Conservation (phyloP, 2,888 invertebrate species). For the Amblyjoppa proteus region DNA sequence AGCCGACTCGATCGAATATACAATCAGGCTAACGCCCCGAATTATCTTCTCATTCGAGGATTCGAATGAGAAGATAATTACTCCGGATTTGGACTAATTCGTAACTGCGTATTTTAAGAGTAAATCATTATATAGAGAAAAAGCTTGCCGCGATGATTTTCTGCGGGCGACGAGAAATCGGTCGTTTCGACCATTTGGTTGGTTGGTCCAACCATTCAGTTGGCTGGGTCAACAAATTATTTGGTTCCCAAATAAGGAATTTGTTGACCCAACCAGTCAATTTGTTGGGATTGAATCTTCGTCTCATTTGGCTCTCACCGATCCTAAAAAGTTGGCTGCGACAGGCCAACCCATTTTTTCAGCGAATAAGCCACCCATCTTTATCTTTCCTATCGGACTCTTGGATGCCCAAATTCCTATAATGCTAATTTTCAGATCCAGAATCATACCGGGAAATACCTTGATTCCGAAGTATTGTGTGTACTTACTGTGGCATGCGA, state of each 20-base stretch:
- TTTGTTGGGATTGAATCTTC: too few relatives aligned
- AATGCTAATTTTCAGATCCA: slow-evolving; percentile 25
- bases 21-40: slow-evolving; percentile 17
- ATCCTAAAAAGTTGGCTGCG: background rate
- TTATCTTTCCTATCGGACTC: background rate
- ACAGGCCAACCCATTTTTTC: background rate
- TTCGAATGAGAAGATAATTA: background rate
- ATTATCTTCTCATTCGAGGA: background rate
- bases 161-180: too few relatives aligned
- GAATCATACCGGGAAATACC: slow-evolving; percentile 40
- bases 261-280: too few relatives aligned
- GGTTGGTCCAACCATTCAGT: too few relatives aligned
- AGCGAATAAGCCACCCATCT: background rate
- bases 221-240: too few relatives aligned
- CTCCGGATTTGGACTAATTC: background rate
- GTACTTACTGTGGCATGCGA: slow-evolving; percentile 31
- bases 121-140: too few relatives aligned
- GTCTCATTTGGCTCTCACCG: too few relatives aligned
- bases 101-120: background rate
- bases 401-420: background rate
- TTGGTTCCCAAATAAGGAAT: too few relatives aligned
- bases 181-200: too few relatives aligned
- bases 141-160: too few relatives aligned
- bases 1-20: slow-evolving; percentile 11
- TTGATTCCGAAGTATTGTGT: slow-evolving; percentile 43